Percentiles rank a stretch among this genome's conserved stretches.
phyloP scores from a whole-genome alignment of 2,888 invertebrate genomes.

The Aphidius colemani region DNA sequence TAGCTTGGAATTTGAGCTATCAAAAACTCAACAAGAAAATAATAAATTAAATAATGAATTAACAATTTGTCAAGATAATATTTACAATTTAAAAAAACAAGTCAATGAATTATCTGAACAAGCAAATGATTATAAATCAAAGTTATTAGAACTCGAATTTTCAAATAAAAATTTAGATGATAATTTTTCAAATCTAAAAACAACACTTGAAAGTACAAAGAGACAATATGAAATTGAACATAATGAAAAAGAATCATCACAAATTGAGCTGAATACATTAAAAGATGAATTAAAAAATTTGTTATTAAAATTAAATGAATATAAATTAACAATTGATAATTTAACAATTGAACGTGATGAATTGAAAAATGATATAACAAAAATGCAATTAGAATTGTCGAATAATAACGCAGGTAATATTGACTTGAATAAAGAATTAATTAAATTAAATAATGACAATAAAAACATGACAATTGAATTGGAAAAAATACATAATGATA shows the following conservation, averaged over 20 bases:
- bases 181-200: slow-evolving; percentile 29
- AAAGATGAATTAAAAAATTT: slow-evolving; percentile 41
- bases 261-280: slow-evolving; percentile 36
- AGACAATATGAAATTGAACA: slow-evolving; percentile 24
- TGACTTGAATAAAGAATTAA: slow-evolving; percentile 33
- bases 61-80: slow-evolving; percentile 25
- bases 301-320: slow-evolving; percentile 32
- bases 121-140: slow-evolving; percentile 27
- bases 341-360: slow-evolving; percentile 27
- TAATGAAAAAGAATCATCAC: slow-evolving; percentile 27
- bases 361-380: slow-evolving; percentile 26
- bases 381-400: slow-evolving; percentile 28
- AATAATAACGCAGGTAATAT: slow-evolving; percentile 26
- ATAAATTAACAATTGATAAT: slow-evolving; percentile 30
- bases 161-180: slow-evolving; percentile 31
- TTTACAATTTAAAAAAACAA: slow-evolving; percentile 19
- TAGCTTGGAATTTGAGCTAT: not conserved
- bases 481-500: slow-evolving; percentile 29
- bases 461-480: slow-evolving; percentile 28
- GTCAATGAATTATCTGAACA: not conserved
- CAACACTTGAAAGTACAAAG: slow-evolving; percentile 12
- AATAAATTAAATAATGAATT: not conserved
- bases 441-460: slow-evolving; percentile 27
- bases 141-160: slow-evolving; percentile 18
- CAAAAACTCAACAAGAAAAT: not conserved